Percentiles rank a stretch among this genome's conserved stretches.
phyloP scores from a whole-genome alignment of 2,113 vertebrate genomes.

The Forbesichthys agassizii region DNA sequence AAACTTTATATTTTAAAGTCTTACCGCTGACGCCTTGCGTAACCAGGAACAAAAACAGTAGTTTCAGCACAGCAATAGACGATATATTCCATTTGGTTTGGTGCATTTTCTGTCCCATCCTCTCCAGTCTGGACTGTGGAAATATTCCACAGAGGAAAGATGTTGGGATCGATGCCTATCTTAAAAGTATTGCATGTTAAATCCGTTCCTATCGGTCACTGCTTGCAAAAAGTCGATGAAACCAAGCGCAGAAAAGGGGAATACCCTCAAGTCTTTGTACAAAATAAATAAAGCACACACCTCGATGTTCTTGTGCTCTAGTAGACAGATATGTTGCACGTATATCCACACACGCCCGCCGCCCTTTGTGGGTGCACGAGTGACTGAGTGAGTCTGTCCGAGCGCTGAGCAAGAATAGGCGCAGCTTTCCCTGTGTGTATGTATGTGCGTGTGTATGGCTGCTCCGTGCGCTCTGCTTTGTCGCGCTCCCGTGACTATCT shows the following conservation, averaged over 20 bases:
- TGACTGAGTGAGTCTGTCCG: slow-evolving; percentile 42
- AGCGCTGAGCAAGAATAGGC: slow-evolving; percentile 47
- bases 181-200: slow-evolving; percentile 29
- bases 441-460: slow-evolving; percentile 5
- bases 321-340: slow-evolving; percentile 50
- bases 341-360: slow-evolving; percentile 49
- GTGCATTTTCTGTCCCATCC: slow-evolving; percentile 55
- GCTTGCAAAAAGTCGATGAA: slow-evolving; percentile 20
- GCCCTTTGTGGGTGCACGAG: slow-evolving; percentile 43
- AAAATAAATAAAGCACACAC: background rate
- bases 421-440: slow-evolving; percentile 50
- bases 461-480: slow-evolving; percentile 37
- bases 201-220: slow-evolving; percentile 21
- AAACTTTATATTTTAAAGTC: slow-evolving; percentile 93
- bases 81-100: slow-evolving; percentile 54
- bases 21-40: slow-evolving; percentile 70
- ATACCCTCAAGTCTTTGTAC: slow-evolving; percentile 17
- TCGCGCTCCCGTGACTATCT: slow-evolving; percentile 42
- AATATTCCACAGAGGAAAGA: slow-evolving; percentile 48
- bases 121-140: slow-evolving; percentile 26
- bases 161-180: no score
- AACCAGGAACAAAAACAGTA: slow-evolving; percentile 67
- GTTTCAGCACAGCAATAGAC: slow-evolving; percentile 49
- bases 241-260: slow-evolving; percentile 3
- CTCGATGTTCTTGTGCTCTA: slow-evolving; percentile 14